Evolutionary conservation across 2,888 invertebrate genomes (phyloP).

Genomic region (Limnephilus lunatus): DNA sequence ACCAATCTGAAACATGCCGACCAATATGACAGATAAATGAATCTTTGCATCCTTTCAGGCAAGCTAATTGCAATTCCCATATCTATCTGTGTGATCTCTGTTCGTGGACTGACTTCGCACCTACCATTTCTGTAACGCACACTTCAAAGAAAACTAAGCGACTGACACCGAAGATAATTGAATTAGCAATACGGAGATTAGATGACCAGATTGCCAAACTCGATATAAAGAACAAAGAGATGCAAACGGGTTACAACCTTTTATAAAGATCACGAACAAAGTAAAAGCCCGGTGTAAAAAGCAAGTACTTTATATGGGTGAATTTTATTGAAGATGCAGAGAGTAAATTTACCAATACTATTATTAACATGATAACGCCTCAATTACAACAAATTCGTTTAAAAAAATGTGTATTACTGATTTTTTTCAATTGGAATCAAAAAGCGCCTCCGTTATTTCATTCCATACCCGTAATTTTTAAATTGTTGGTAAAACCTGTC

Average conservation of each 20-base stretch:
- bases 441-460: not conserved
- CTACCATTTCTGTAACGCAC: not conserved
- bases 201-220: not conserved
- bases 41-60: slow-evolving; percentile 4
- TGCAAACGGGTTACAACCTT: not conserved
- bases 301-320: not conserved
- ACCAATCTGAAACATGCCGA: not conserved
- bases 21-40: slow-evolving; percentile 18
- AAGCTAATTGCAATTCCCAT: not conserved
- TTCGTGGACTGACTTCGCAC: not conserved
- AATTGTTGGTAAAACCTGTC: not conserved
- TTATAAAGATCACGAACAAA: not conserved
- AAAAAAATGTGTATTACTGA: not conserved
- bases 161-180: slow-evolving; percentile 2
- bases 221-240: not conserved
- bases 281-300: not conserved
- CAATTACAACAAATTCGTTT: not conserved
- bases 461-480: not conserved
- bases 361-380: not conserved
- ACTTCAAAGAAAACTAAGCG: not conserved
- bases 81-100: not conserved
- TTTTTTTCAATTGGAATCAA: not conserved
- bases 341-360: not conserved
- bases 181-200: not conserved
- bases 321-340: not conserved